Evolutionary conservation across 1,140 invertebrate genomes (phyloP).

Genomic region (Drosophila setifemur): DNA sequence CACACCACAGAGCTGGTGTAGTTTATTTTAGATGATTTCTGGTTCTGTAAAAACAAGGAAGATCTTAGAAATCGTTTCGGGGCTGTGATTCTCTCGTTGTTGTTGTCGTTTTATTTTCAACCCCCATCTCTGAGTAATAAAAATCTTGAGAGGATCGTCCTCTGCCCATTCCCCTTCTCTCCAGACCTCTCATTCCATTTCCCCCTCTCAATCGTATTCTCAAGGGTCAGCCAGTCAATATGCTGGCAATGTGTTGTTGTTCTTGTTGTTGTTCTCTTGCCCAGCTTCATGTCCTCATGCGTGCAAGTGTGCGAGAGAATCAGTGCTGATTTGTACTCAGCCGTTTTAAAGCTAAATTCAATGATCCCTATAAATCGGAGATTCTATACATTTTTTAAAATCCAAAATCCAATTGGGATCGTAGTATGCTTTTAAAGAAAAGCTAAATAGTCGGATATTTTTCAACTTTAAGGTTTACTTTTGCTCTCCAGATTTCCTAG

Average conservation of each 20-base stretch:
- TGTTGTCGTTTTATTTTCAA: neutral
- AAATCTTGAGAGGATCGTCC: constrained; percentile 10
- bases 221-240: constrained; percentile 37
- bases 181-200: neutral
- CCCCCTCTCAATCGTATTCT: constrained; percentile 16
- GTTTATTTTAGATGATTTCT: too few species aligned
- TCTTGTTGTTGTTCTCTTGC: constrained; percentile 9
- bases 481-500: too few species aligned
- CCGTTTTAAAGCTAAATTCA: constrained; percentile 9
- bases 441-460: too few species aligned
- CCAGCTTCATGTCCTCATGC: constrained; percentile 12
- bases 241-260: constrained; percentile 53
- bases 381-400: too few species aligned
- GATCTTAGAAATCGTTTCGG: neutral
- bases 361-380: neutral
- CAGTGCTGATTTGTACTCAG: neutral
- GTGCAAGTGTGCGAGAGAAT: constrained; percentile 8
- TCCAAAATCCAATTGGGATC: too few species aligned
- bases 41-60: too few species aligned
- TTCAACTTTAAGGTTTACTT: too few species aligned
- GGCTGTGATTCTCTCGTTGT: constrained; percentile 3
- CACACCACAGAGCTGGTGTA: too few species aligned
- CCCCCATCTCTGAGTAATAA: constrained; percentile 21
- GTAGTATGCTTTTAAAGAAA: too few species aligned
- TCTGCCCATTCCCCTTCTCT: neutral